phyloP scores from a whole-genome alignment of 2,888 invertebrate genomes.

The Drosophila fulvimacula region DNA sequence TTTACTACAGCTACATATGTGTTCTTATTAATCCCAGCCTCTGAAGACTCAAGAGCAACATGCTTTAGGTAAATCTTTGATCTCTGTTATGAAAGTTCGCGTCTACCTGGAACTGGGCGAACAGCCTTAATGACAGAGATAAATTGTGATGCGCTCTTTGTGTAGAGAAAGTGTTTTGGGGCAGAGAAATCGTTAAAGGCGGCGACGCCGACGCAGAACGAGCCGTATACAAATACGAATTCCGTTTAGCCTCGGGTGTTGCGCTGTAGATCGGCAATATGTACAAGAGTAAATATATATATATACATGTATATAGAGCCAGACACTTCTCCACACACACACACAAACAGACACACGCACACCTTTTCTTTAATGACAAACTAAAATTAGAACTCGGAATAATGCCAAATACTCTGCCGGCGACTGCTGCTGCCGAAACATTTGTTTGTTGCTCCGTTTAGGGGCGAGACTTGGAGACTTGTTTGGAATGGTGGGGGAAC shows the following conservation, averaged over 20 bases:
- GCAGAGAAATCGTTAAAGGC: slow-evolving; percentile 58
- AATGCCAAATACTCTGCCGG: slow-evolving; percentile 81
- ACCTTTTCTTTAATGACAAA: slow-evolving; percentile 79
- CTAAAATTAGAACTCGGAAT: slow-evolving; percentile 81
- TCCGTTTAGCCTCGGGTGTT: slow-evolving; percentile 27
- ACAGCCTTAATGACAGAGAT: slow-evolving; percentile 31
- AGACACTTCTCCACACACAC: slow-evolving; percentile 48
- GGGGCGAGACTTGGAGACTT: slow-evolving; percentile 35
- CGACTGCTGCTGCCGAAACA: slow-evolving; percentile 33
- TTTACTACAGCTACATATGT: neutral
- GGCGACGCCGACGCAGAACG: slow-evolving; percentile 63
- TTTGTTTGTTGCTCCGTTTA: slow-evolving; percentile 32
- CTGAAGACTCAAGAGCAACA: neutral
- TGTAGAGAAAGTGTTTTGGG: slow-evolving; percentile 49
- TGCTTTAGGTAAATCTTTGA: neutral
- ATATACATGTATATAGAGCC: slow-evolving; percentile 15
- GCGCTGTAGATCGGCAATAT: slow-evolving; percentile 24
- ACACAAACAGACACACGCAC: slow-evolving; percentile 34
- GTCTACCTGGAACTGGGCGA: slow-evolving; percentile 15
- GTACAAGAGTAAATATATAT: slow-evolving; percentile 16
- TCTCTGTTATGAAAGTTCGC: slow-evolving; percentile 12
- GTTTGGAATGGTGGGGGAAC: slow-evolving; percentile 15
- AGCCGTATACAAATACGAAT: slow-evolving; percentile 27
- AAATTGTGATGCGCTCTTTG: slow-evolving; percentile 41
- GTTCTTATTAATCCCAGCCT: no score